phyloP scores from a whole-genome alignment of 2,113 vertebrate species.

The Struthidea cinerea region DNA sequence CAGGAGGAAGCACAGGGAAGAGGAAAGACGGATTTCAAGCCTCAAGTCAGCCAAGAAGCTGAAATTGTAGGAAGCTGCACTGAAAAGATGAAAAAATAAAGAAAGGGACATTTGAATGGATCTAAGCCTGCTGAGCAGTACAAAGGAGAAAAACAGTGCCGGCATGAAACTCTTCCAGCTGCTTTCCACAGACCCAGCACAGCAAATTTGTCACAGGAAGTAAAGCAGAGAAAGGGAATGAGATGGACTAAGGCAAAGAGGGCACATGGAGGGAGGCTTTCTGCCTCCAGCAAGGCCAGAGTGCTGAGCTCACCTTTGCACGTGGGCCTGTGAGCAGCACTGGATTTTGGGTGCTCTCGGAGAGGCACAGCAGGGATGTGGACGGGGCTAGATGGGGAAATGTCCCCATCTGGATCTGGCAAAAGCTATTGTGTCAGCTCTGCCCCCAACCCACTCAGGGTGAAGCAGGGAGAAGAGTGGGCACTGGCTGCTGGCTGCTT shows the following conservation, averaged over 20 bases:
- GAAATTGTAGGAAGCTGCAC: neutral
- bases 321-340: rapidly evolving
- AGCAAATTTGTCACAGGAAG: neutral
- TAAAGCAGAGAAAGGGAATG: neutral
- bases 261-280: neutral
- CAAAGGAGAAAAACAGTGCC: neutral
- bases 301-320: neutral
- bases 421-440: neutral
- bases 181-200: neutral
- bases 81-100: neutral
- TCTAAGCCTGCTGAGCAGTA: neutral
- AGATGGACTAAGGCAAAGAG: neutral
- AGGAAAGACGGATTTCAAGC: neutral
- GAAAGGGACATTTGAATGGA: neutral
- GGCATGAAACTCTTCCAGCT: neutral
- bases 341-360: rapidly evolving
- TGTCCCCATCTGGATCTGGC: neutral
- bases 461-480: rapidly evolving
- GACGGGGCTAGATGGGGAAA: neutral
- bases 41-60: neutral
- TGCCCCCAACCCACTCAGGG: rapidly evolving
- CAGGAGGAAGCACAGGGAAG: neutral
- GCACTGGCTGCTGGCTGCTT: neutral
- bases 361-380: rapidly evolving
- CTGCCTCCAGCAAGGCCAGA: rapidly evolving